Conservation (phyloP, 2,888 invertebrate species). For the Sympetrum striolatum region DNA sequence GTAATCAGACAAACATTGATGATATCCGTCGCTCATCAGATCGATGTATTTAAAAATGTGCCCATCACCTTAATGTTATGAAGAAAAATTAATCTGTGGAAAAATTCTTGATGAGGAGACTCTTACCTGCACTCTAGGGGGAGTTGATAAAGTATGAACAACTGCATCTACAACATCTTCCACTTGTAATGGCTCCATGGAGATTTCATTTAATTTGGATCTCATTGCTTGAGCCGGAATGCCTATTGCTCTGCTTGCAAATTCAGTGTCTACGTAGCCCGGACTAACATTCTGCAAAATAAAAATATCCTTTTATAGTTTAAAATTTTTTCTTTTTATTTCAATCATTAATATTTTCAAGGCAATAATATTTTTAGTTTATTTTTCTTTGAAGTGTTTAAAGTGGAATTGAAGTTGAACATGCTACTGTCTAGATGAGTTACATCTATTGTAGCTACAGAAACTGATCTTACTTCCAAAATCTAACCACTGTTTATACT, state of each 20-base stretch:
- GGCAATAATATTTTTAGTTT: too few relatives aligned
- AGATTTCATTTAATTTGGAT: background rate
- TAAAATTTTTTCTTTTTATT: too few relatives aligned
- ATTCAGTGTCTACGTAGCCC: conserved; percentile 14
- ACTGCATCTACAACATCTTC: conserved; percentile 5
- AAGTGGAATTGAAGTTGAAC: too few relatives aligned
- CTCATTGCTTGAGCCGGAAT: background rate
- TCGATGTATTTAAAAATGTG: too few relatives aligned
- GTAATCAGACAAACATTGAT: too few relatives aligned
- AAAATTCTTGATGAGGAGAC: background rate
- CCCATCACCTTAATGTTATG: background rate
- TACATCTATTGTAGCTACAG: too few relatives aligned
- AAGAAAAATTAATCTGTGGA: background rate
- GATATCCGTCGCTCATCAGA: too few relatives aligned
- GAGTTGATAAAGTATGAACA: background rate
- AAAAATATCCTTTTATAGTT: background rate
- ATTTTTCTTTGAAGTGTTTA: too few relatives aligned
- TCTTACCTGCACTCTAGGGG: background rate
- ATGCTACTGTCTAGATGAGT: too few relatives aligned
- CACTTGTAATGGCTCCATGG: conserved; percentile 24
- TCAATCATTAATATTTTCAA: too few relatives aligned
- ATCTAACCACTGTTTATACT: too few relatives aligned
- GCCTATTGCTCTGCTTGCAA: background rate
- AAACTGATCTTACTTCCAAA: too few relatives aligned
- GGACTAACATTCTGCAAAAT: background rate